Evolutionary conservation across 2,888 invertebrate species (phyloP).

Genomic region (Artemia sp.): DNA sequence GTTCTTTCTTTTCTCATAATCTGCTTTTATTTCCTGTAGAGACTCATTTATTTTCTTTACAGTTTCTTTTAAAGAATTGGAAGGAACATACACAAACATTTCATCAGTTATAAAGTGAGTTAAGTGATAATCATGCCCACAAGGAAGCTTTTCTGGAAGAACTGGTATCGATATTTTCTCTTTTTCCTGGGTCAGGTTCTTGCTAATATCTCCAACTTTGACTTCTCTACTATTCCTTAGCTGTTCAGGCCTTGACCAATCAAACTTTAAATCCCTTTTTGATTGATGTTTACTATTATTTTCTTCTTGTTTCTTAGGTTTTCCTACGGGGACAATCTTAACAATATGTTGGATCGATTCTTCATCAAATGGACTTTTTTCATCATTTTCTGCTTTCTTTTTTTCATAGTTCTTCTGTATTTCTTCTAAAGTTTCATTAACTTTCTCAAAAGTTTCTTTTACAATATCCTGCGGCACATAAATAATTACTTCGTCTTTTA

Average conservation of each 20-base stretch:
- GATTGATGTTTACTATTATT: too few relatives aligned
- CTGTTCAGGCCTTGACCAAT: too few relatives aligned
- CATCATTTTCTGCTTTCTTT: neutral
- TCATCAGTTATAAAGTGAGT: neutral
- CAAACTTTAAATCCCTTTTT: too few relatives aligned
- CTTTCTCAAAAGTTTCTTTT: neutral
- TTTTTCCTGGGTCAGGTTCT: too few relatives aligned
- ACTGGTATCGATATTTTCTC: too few relatives aligned
- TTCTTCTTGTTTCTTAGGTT: neutral
- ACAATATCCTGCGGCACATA: neutral
- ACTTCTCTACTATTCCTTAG: too few relatives aligned
- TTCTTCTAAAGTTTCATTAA: neutral
- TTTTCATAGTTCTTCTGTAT: neutral
- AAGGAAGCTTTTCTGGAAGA: neutral
- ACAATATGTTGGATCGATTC: neutral
- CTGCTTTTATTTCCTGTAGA: slow-evolving; percentile 10
- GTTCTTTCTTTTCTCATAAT: neutral
- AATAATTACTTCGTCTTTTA: neutral
- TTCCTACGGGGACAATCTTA: neutral
- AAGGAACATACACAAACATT: neutral
- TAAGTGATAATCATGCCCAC: slow-evolving; percentile 10
- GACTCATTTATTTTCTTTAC: neutral
- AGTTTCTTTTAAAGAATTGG: slow-evolving; percentile 1
- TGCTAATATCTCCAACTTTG: too few relatives aligned
- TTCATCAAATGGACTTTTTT: neutral